A percentile compares a stretch with the other conserved stretches of the same genome.
Evolutionary conservation across 2,888 invertebrate species (phyloP).

Genomic region (Pseudanteris insignis): DNA sequence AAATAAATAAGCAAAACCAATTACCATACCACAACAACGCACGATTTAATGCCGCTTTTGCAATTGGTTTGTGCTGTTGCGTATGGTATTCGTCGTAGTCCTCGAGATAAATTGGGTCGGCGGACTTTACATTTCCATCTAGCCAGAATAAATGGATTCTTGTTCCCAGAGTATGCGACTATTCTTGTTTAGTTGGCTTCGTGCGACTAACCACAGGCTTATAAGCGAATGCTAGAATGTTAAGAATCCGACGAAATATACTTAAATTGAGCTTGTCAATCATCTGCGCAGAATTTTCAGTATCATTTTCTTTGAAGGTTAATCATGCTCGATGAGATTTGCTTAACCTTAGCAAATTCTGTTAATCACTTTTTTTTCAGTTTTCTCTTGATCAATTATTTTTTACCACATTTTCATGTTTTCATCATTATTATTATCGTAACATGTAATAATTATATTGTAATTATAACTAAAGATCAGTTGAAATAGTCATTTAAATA

Average conservation of each 20-base stretch:
- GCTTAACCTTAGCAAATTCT: too few species aligned
- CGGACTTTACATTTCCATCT: constrained; percentile 61
- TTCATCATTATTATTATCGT: too few species aligned
- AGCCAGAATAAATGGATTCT: constrained; percentile 62
- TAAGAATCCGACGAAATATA: constrained; percentile 18
- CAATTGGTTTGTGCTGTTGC: constrained; percentile 35
- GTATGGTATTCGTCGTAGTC: constrained; percentile 48
- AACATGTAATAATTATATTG: too few species aligned
- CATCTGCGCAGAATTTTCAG: not conserved
- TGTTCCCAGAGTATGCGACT: constrained; percentile 54
- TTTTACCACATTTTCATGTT: too few species aligned
- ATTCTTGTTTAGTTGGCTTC: constrained; percentile 29
- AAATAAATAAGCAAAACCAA: constrained; percentile 57
- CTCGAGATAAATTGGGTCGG: constrained; percentile 60
- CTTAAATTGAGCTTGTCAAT: constrained; percentile 12
- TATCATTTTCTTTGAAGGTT: too few species aligned
- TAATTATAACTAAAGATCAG: too few species aligned
- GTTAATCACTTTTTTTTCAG: too few species aligned
- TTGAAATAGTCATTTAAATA: too few species aligned
- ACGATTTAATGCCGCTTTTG: constrained; percentile 55
- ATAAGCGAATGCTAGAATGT: constrained; percentile 23
- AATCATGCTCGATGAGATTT: too few species aligned
- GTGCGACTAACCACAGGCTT: constrained; percentile 18
- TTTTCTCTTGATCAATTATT: too few species aligned
- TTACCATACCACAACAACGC: constrained; percentile 55